Base-by-base conservation (phyloP, 1,140 invertebrate genomes). In the Antheraea pernyi region DNA sequence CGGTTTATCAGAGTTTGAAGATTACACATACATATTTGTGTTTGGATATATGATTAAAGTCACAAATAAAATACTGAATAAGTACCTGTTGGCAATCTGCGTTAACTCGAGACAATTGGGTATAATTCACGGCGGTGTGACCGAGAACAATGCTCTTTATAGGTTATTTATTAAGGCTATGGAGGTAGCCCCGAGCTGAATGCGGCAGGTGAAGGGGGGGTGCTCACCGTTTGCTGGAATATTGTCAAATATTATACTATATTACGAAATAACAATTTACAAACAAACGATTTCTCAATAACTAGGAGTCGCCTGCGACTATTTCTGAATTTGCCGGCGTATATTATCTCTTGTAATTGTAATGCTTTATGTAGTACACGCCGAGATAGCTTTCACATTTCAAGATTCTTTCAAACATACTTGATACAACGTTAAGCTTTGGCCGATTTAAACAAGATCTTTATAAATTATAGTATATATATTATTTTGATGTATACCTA, bases 281-380 rank as follows among this genome's bases (percentile, higher is more conserved):
- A 82, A 84, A 84, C 82, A 68, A 76, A 71, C 79, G 79, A 79
- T 80, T 82, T 74, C 30, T 61, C 7, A 36, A 61, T 61, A 61
- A 53, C 16, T 0, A 53, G 11, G 22, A 30, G 22, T 4, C 22
- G 4, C 4, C 22, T 30, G 22, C 22, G 22, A 30, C 22, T 30
- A 2, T 30, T 30, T 30, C 22, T 30, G 22, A 1, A 30, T 30
- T 30, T 30, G 22, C 1, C 1, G 4, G 1, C 22, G 4, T 30
- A 30, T 4, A 30, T 42, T 42, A 42, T 42, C 11, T 42, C 7
- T 42, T 42, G 7, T 42, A 42, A 42, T 4, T 42, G 7, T 4
- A 4, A 42, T 30, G 4, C 22, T 30, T 30, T 30, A 30, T 30
- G 1, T 4, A 30, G 22, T 4, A 4, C 1, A 30, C 4, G 22